These are phyloP conservation scores for Sebastes reedi DNA, from an alignment of 2,797 vertebrate species.

Conservation along the genomic window DNA sequence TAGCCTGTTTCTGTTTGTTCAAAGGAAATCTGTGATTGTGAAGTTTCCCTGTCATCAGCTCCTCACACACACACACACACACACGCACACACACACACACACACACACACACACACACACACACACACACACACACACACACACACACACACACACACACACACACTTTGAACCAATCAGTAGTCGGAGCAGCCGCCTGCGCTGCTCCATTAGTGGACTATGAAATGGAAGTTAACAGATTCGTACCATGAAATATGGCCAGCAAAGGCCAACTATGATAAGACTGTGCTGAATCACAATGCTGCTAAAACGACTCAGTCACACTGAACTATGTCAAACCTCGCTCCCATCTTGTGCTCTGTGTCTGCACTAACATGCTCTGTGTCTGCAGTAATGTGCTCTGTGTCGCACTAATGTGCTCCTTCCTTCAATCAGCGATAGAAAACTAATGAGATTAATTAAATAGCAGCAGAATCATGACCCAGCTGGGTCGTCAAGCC, in stretches of 20 bases:
- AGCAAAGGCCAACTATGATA: slow-evolving; percentile 10
- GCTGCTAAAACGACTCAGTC: not conserved
- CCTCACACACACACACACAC: slow-evolving; percentile 5
- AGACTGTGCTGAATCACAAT: slow-evolving; percentile 23
- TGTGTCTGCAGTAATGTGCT: not conserved
- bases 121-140: slow-evolving; percentile 7
- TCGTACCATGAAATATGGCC: slow-evolving; percentile 26
- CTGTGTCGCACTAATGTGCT: not conserved
- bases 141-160: slow-evolving; percentile 11
- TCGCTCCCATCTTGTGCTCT: not conserved
- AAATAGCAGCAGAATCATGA: not conserved
- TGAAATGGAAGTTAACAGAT: slow-evolving; percentile 56
- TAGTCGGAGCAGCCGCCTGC: slow-evolving; percentile 17
- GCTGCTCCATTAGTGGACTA: slow-evolving; percentile 38
- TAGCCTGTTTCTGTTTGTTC: slow-evolving; percentile 50
- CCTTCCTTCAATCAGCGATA: not conserved
- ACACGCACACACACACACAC: slow-evolving; percentile 5
- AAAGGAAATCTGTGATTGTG: slow-evolving; percentile 61
- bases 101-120: slow-evolving; percentile 13
- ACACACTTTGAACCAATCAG: slow-evolving; percentile 34
- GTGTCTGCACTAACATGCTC: not conserved
- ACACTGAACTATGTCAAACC: not conserved
- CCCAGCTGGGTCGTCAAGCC: not conserved
- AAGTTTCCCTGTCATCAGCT: slow-evolving; percentile 51
- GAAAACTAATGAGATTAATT: not conserved